Conservation (phyloP, 1,140 invertebrate species). For the Habropoda laboriosa region DNA sequence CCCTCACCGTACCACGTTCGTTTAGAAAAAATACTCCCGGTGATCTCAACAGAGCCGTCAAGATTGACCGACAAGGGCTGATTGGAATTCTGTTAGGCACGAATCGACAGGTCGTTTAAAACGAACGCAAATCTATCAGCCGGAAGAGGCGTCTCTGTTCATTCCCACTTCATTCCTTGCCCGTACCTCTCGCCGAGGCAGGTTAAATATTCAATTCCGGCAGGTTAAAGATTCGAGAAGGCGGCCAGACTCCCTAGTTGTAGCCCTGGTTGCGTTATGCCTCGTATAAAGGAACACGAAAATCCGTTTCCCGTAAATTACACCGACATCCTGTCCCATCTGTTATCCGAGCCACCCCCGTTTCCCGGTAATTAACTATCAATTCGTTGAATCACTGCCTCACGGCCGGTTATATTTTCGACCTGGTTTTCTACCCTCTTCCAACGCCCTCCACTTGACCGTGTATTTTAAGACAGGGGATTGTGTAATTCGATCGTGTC, state of each 20-base stretch:
- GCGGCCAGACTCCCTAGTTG: slow-evolving; percentile 54
- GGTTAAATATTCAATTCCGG: slow-evolving; percentile 70
- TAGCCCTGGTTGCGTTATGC: slow-evolving; percentile 57
- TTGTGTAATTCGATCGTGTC: background rate
- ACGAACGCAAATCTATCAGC: slow-evolving; percentile 48
- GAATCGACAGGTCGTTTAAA: slow-evolving; percentile 60
- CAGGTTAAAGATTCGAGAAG: slow-evolving; percentile 68
- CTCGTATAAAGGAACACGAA: slow-evolving; percentile 72
- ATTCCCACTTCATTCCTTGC: slow-evolving; percentile 39
- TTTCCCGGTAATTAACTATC: slow-evolving; percentile 76
- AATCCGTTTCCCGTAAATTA: slow-evolving; percentile 73
- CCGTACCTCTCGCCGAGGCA: slow-evolving; percentile 45
- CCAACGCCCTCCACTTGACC: background rate
- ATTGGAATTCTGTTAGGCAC: slow-evolving; percentile 45
- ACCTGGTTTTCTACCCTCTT: background rate
- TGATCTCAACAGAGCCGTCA: background rate
- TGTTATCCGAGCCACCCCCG: slow-evolving; percentile 68
- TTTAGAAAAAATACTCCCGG: background rate
- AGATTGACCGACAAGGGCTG: slow-evolving; percentile 29
- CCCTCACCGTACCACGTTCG: background rate
- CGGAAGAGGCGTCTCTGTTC: slow-evolving; percentile 49
- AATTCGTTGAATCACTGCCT: slow-evolving; percentile 70
- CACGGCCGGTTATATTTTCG: slow-evolving; percentile 64
- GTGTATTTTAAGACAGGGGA: background rate
- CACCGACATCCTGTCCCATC: slow-evolving; percentile 70